These are phyloP conservation scores for Matsumyia berberina DNA, from an alignment of 2,888 invertebrate genomes.

Conservation along the genomic window DNA sequence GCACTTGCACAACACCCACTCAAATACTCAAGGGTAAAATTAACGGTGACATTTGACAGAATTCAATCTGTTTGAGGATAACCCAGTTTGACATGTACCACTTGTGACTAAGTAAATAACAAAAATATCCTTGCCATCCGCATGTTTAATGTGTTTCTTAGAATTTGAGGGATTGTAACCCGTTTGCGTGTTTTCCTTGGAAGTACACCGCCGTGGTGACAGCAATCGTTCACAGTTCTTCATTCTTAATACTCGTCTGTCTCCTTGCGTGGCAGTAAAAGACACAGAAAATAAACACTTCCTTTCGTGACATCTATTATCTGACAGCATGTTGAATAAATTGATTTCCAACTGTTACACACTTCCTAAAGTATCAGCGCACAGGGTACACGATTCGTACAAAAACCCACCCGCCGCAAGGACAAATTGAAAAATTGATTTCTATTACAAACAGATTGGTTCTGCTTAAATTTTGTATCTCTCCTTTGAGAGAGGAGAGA, in stretches of 20 bases:
- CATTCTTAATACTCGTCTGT: conserved; percentile 16
- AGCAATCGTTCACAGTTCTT: conserved; percentile 2
- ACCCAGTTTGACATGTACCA: too few species aligned
- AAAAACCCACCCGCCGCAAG: conserved; percentile 20
- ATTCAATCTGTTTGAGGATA: too few species aligned
- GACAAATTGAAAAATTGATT: conserved; percentile 67
- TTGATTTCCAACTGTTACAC: conserved; percentile 40
- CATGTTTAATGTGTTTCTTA: too few species aligned
- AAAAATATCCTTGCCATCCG: too few species aligned
- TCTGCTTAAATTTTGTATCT: conserved; percentile 29
- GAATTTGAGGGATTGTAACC: too few species aligned
- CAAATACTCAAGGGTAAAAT: background rate
- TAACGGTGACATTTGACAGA: too few species aligned
- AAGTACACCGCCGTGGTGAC: background rate
- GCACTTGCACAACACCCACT: too few species aligned
- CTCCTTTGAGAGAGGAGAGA: too few species aligned
- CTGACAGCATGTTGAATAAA: conserved; percentile 53
- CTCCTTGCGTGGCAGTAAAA: conserved; percentile 12
- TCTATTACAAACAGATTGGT: conserved; percentile 64
- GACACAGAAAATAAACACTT: conserved; percentile 41
- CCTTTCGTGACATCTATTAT: conserved; percentile 28
- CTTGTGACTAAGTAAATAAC: too few species aligned
- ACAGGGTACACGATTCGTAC: background rate
- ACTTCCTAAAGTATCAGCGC: background rate
- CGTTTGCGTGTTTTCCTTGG: background rate